Percentiles rank a stretch among this genome's conserved stretches.
Conservation (phyloP, 2,113 vertebrate species). For the Cololabis saira region DNA sequence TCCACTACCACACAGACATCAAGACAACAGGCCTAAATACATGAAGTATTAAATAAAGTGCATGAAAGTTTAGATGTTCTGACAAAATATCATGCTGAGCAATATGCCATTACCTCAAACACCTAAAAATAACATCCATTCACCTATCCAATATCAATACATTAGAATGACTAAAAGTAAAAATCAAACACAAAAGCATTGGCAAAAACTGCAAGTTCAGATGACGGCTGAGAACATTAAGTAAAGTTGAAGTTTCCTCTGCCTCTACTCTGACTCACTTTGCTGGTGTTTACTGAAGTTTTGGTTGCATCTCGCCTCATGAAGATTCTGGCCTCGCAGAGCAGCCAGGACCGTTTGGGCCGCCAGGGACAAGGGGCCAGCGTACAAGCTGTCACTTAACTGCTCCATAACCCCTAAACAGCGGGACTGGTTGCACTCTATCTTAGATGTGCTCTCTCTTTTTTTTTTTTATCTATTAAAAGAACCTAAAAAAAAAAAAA, state of each 20-base stretch:
- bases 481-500: conserved; percentile 21
- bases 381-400: conserved; percentile 63
- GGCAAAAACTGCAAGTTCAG: too few relatives aligned
- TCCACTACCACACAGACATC: conserved; percentile 40
- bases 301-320: conserved; percentile 23
- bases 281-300: conserved; percentile 15
- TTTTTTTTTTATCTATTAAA: conserved; percentile 10
- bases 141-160: too few relatives aligned
- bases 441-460: conserved; percentile 28
- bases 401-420: conserved; percentile 78
- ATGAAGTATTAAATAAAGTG: background rate
- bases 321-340: conserved; percentile 73
- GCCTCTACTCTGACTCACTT: conserved; percentile 25
- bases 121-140: too few relatives aligned
- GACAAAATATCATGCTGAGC: too few relatives aligned
- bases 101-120: too few relatives aligned
- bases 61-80: background rate
- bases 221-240: too few relatives aligned
- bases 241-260: background rate
- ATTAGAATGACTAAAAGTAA: too few relatives aligned
- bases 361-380: conserved; percentile 82
- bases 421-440: background rate
- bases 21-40: background rate
- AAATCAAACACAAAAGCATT: too few relatives aligned
- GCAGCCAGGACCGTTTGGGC: conserved; percentile 88